Conservation (phyloP, 2,888 invertebrate genomes). For the Tipula lateralis region DNA sequence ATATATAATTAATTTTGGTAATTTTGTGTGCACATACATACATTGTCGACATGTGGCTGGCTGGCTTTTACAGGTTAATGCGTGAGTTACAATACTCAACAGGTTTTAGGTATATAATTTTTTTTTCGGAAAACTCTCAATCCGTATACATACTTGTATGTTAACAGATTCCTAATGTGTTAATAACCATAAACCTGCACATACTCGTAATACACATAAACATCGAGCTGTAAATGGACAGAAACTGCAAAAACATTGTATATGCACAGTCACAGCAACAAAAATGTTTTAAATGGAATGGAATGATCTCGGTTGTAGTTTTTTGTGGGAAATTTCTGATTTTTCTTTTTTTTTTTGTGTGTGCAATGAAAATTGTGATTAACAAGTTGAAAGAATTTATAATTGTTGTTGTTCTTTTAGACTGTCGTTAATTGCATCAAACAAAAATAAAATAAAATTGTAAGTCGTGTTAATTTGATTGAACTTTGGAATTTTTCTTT, state of each 20-base stretch:
- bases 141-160: background rate
- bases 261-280: background rate
- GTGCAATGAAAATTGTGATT: slow-evolving; percentile 13
- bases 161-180: background rate
- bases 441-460: background rate
- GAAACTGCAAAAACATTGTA: background rate
- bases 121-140: background rate
- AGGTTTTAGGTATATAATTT: background rate
- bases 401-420: background rate
- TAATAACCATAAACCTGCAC: background rate
- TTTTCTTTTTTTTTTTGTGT: background rate
- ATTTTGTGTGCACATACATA: too few species aligned
- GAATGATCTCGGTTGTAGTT: background rate
- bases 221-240: background rate
- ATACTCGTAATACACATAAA: background rate
- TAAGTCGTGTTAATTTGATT: background rate
- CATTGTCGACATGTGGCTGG: too few species aligned
- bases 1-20: background rate
- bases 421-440: background rate
- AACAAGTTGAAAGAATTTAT: background rate
- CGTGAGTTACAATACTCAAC: background rate
- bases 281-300: background rate
- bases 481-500: background rate
- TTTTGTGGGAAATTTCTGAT: slow-evolving; percentile 7
- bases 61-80: background rate